These are phyloP conservation scores for Champsocephalus esox DNA, from an alignment of 2,797 vertebrate species.

Conservation along the genomic window DNA sequence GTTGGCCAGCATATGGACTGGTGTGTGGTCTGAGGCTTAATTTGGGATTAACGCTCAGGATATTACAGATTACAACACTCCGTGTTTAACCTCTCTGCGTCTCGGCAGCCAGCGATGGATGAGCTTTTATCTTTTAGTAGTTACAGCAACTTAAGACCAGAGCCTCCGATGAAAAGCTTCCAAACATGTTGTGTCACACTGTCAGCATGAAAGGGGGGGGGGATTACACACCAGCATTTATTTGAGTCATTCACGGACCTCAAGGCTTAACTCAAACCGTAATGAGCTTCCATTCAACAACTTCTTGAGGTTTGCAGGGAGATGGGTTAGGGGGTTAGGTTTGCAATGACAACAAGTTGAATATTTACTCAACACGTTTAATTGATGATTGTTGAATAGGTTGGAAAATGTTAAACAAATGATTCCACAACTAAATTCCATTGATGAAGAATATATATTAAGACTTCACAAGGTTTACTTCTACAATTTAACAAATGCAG, in stretches of 20 bases:
- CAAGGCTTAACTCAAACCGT: constrained; percentile 28
- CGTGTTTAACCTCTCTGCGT: constrained; percentile 60
- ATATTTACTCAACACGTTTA: not conserved
- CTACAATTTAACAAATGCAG: not conserved
- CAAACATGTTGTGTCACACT: constrained; percentile 40
- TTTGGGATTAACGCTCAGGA: constrained; percentile 74
- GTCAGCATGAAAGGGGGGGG: constrained; percentile 30
- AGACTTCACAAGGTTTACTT: not conserved
- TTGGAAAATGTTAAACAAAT: not conserved
- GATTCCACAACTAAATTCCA: not conserved
- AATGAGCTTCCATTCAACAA: constrained; percentile 28
- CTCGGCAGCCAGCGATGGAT: constrained; percentile 39
- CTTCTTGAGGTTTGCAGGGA: not conserved
- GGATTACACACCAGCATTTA: constrained; percentile 54
- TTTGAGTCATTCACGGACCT: constrained; percentile 45
- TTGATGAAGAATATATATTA: not conserved
- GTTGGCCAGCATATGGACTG: constrained; percentile 62
- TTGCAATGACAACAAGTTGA: not conserved
- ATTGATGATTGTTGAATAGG: no score
- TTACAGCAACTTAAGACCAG: constrained; percentile 46
- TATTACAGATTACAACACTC: constrained; percentile 75
- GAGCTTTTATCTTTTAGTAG: constrained; percentile 61
- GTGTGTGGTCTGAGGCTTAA: constrained; percentile 67
- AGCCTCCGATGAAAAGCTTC: constrained; percentile 30
- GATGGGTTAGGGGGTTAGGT: not conserved